phyloP scores from a whole-genome alignment of 2,888 invertebrate genomes.

The Diaperis boleti region DNA sequence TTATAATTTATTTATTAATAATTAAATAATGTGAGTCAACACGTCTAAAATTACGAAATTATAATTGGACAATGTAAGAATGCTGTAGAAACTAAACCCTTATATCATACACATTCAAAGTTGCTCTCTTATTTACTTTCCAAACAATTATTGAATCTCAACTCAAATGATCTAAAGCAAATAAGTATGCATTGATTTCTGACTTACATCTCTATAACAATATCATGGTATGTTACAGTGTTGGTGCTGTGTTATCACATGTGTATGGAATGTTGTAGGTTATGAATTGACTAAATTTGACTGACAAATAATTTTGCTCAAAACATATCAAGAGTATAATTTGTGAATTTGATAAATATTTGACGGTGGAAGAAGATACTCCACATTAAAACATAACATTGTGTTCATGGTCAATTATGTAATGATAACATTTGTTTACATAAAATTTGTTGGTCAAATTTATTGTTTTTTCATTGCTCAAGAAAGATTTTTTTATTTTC shows the following conservation, averaged over 20 bases:
- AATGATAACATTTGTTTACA: not conserved
- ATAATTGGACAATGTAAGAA: slow-evolving; percentile 47
- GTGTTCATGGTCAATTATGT: slow-evolving; percentile 39
- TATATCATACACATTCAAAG: slow-evolving; percentile 38
- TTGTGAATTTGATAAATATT: not conserved
- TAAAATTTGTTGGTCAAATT: slow-evolving; percentile 41
- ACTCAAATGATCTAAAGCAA: slow-evolving; percentile 31
- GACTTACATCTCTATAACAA: slow-evolving; percentile 13
- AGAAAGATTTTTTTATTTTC: slow-evolving; percentile 18
- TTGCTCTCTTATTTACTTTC: slow-evolving; percentile 33
- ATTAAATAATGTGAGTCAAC: slow-evolving; percentile 40
- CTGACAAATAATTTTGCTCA: slow-evolving; percentile 28
- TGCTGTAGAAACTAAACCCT: slow-evolving; percentile 34
- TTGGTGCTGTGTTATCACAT: slow-evolving; percentile 36
- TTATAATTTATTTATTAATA: slow-evolving; percentile 16
- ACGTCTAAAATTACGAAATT: slow-evolving; percentile 26
- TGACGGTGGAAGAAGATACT: not conserved
- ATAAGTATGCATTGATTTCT: slow-evolving; percentile 20
- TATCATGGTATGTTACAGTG: slow-evolving; percentile 33
- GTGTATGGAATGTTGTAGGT: slow-evolving; percentile 24
- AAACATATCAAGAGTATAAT: slow-evolving; percentile 30
- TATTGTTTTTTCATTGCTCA: slow-evolving; percentile 43
- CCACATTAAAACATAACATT: slow-evolving; percentile 6
- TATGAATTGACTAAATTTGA: slow-evolving; percentile 23
- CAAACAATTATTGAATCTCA: slow-evolving; percentile 28